Percentiles rank a stretch among this genome's conserved stretches.
phyloP scores from a whole-genome alignment of 2,113 vertebrate species.

The Petrocephalus microphthalmus region DNA sequence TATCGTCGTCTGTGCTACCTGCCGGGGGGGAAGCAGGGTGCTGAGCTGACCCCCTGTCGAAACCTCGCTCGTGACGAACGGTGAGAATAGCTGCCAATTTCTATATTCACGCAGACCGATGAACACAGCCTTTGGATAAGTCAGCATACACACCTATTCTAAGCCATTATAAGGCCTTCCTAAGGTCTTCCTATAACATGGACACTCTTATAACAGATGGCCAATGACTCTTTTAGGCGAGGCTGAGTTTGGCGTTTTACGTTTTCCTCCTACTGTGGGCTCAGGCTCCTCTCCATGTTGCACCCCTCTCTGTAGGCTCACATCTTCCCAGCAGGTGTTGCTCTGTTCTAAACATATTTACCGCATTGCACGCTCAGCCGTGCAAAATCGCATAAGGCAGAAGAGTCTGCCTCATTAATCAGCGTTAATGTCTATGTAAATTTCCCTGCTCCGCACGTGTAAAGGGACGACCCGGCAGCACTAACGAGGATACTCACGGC shows the following conservation, averaged over 20 bases:
- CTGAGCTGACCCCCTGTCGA: not conserved
- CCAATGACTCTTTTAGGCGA: not conserved
- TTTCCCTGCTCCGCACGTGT: too few species aligned
- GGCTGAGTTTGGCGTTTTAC: not conserved
- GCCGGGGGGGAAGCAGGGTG: conserved; percentile 19
- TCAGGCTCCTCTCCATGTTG: not conserved
- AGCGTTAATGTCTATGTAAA: not conserved
- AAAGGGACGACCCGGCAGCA: not conserved
- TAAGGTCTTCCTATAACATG: not conserved
- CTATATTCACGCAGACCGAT: not conserved
- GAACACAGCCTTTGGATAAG: not conserved
- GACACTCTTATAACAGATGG: too few species aligned
- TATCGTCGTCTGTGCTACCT: conserved; percentile 96
- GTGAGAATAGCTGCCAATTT: not conserved
- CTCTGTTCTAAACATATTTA: not conserved
- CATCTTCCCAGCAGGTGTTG: not conserved
- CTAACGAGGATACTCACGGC: conserved; percentile 70
- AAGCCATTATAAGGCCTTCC: not conserved
- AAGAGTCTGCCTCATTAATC: not conserved
- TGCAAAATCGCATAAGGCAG: not conserved
- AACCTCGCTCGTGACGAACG: not conserved
- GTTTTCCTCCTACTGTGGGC: not conserved
- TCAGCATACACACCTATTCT: not conserved
- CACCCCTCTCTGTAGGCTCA: not conserved
- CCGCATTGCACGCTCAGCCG: not conserved